Evolutionary conservation across 1,140 invertebrate genomes (phyloP).

Genomic region (Atta texana): DNA sequence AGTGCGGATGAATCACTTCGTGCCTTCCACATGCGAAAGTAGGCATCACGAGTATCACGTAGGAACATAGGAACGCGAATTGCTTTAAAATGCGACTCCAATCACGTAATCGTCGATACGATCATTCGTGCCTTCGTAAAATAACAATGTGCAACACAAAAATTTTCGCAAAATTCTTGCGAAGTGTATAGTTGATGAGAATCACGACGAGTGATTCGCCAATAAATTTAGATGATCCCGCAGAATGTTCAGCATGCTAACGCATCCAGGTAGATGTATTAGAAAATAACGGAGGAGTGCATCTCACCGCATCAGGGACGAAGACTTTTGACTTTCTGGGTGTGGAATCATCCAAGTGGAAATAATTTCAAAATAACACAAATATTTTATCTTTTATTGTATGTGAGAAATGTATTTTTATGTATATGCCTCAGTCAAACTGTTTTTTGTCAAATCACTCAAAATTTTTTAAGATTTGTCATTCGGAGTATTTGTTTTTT

Average conservation of each 20-base stretch:
- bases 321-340: too few species aligned
- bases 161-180: neutral
- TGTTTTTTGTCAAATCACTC: too few species aligned
- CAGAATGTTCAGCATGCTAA: neutral
- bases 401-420: too few species aligned
- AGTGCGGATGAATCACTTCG: constrained; percentile 38
- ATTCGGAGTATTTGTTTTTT: too few species aligned
- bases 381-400: too few species aligned
- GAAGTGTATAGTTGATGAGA: neutral
- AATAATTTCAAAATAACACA: too few species aligned
- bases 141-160: neutral
- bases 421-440: too few species aligned
- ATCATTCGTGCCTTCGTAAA: neutral
- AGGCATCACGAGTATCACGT: constrained; percentile 31
- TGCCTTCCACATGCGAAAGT: constrained; percentile 2
- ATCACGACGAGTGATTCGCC: neutral
- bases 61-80: neutral
- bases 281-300: constrained; percentile 4
- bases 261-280: too few species aligned
- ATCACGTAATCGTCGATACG: neutral
- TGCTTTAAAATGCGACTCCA: neutral
- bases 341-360: too few species aligned
- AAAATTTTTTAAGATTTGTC: too few species aligned
- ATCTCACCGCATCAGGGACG: constrained; percentile 10
- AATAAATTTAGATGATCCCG: neutral